Conservation (phyloP, 1,140 invertebrate species). For the Microplitis mediator region DNA sequence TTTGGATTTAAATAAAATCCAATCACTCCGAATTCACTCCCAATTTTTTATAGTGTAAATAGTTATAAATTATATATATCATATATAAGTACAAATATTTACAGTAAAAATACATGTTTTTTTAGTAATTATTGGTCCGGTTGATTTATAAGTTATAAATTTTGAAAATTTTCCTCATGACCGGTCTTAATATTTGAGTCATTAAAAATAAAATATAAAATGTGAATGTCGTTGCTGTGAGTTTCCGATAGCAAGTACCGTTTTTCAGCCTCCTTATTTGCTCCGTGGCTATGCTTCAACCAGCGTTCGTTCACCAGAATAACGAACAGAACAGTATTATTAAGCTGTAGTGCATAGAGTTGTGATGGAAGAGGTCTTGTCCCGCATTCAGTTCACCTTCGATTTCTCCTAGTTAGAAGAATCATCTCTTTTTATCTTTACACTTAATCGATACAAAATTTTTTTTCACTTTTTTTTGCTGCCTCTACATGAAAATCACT, state of each 20-base stretch:
- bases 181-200: too few species aligned
- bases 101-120: too few species aligned
- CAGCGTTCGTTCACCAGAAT: slow-evolving; percentile 4
- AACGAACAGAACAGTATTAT: neutral
- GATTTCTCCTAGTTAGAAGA: slow-evolving; percentile 15
- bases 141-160: too few species aligned
- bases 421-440: neutral
- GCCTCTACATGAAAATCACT: neutral
- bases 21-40: too few species aligned
- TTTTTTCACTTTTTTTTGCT: neutral
- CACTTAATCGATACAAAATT: neutral
- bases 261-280: slow-evolving; percentile 33
- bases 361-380: neutral
- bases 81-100: too few species aligned
- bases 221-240: neutral
- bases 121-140: too few species aligned
- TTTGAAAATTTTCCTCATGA: too few species aligned
- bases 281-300: neutral
- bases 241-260: slow-evolving; percentile 36
- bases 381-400: slow-evolving; percentile 17
- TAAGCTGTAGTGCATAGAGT: neutral
- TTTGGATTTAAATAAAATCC: too few species aligned
- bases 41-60: too few species aligned
- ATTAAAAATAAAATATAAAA: neutral
- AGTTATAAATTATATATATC: too few species aligned